These are phyloP conservation scores for Noctua janthina DNA, from an alignment of 2,888 invertebrate species.

Conservation along the genomic window DNA sequence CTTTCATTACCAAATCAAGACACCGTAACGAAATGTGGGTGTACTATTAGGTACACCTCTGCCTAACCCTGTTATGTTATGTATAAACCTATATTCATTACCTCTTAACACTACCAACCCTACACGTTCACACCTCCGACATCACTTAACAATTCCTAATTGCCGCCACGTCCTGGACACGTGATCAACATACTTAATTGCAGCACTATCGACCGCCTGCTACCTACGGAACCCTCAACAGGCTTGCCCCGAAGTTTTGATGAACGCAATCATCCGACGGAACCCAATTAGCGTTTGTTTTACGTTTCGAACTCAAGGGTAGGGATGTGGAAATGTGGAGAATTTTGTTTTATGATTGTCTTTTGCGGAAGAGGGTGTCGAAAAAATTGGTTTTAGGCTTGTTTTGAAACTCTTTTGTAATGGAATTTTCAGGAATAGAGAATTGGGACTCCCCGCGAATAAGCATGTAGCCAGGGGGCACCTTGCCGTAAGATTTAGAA, in stretches of 20 bases:
- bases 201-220: constrained; percentile 55
- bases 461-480: no score
- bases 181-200: constrained; percentile 66
- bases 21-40: constrained; percentile 1
- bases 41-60: not conserved
- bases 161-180: constrained; percentile 53
- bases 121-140: constrained; percentile 50
- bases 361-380: constrained; percentile 8
- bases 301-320: constrained; percentile 52
- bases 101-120: not conserved
- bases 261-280: constrained; percentile 66
- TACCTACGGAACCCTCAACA: constrained; percentile 45
- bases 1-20: constrained; percentile 28
- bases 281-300: constrained; percentile 67
- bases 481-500: no score
- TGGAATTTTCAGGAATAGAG: no score
- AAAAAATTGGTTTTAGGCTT: constrained; percentile 27
- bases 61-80: not conserved
- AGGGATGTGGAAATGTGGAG: constrained; percentile 17
- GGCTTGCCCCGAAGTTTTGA: constrained; percentile 63
- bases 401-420: not conserved
- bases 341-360: constrained; percentile 30
- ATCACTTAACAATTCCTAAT: constrained; percentile 64
- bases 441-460: no score
- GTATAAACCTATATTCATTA: not conserved